Base-by-base conservation (phyloP, 2,113 vertebrate species). In the Cavia aperea region DNA sequence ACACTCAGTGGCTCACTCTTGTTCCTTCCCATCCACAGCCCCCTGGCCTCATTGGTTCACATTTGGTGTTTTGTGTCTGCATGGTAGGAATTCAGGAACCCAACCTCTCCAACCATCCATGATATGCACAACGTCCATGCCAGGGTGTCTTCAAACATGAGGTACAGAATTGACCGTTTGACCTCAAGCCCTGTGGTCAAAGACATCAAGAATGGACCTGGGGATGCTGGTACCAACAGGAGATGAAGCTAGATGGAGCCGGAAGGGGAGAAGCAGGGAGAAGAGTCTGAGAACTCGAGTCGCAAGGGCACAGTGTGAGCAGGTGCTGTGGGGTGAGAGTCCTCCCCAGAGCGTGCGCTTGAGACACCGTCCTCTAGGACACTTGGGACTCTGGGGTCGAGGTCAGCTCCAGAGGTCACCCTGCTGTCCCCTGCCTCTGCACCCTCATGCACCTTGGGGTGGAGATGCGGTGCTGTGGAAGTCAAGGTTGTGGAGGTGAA, bases 171-270 rank as follows among this genome's bases (percentile, higher is more conserved):
- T 39, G 63, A 43, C 60, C 1, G 0, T 6, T 2, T 39, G 81
- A 39, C 85, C n/a, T n/a, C 75, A 29, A n/a, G 29, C 39, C 3
- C 19, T 16, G 12, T 4, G 56, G 23, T 6, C 31, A 13, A 29
- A 13, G 24, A 24, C 39, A 0, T 12, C 4, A 0, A 58, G 49
- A n/a, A 1, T 0, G 10, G 49, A 46, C 26, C 2, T 0, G 1
- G 1, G 0, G 18, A 16, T 24, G 14, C 39, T 43, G 26, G 43
- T 1, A 2, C 51, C 77, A 21, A 9, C 16, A n/a, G 29, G 73
- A 15, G 4, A 72, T 6, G 72, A 21, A 36, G 77, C 56, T 49
- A 54, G 49, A 36, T 2, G 9, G 26, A 79, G 12, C 33, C 23
- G 51, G 51, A 56, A 56, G 26, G 24, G 49, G 11, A 24, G 43